A percentile compares a stretch with the other conserved stretches of the same genome.
Evolutionary conservation across 2,113 vertebrate genomes (phyloP).

Genomic region (Protomyctophum bolini): DNA sequence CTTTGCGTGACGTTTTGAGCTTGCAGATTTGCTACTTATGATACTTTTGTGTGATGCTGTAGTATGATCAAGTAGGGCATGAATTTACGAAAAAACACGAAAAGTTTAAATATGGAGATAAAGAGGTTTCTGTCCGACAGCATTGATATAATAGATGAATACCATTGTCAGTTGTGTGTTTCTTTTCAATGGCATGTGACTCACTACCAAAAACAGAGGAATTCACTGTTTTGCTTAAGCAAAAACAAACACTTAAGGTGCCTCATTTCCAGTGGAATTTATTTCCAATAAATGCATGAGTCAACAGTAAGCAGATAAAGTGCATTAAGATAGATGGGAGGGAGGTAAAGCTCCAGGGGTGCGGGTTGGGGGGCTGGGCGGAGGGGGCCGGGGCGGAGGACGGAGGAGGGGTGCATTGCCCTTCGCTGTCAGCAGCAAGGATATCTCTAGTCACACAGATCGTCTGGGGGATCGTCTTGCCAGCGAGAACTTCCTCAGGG

Average conservation of each 20-base stretch:
- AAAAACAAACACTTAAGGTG: background rate
- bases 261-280: background rate
- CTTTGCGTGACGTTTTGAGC: too few species aligned
- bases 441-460: slow-evolving; percentile 48
- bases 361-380: background rate
- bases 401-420: slow-evolving; percentile 14
- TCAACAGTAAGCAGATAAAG: background rate
- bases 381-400: background rate
- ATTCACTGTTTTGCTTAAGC: too few species aligned
- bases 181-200: too few species aligned
- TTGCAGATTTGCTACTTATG: too few species aligned
- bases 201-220: too few species aligned
- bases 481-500: slow-evolving; percentile 18
- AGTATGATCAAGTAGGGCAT: too few species aligned
- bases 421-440: slow-evolving; percentile 65
- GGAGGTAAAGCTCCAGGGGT: background rate
- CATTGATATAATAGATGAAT: too few species aligned
- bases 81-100: too few species aligned
- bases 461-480: slow-evolving; percentile 21
- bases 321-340: slow-evolving; percentile 7
- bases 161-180: too few species aligned
- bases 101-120: too few species aligned
- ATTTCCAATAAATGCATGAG: background rate
- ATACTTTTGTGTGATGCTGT: too few species aligned
- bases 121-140: too few species aligned